Evolutionary conservation across 2,888 invertebrate genomes (phyloP).

Genomic region (Melinaea menophilus): DNA sequence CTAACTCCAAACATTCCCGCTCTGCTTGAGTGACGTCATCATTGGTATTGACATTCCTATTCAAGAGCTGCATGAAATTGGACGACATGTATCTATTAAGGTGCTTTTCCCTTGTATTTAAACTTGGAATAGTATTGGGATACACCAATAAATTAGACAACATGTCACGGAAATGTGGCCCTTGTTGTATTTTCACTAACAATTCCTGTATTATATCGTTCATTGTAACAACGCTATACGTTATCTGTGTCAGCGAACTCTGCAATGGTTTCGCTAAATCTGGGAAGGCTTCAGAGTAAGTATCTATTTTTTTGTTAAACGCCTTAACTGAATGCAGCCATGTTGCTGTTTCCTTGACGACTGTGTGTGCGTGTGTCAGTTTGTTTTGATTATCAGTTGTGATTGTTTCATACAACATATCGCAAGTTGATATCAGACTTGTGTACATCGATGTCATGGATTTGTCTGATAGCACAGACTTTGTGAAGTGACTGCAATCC

Average conservation of each 20-base stretch:
- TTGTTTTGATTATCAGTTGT: no score
- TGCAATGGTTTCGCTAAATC: slow-evolving; percentile 87
- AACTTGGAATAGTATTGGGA: slow-evolving; percentile 55
- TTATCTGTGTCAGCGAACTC: slow-evolving; percentile 81
- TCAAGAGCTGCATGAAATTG: slow-evolving; percentile 56
- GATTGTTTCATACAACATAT: slow-evolving; percentile 41
- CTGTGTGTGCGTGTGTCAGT: slow-evolving; percentile 41
- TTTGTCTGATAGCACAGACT: slow-evolving; percentile 59
- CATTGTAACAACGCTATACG: slow-evolving; percentile 79
- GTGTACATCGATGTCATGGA: slow-evolving; percentile 46
- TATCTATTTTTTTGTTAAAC: slow-evolving; percentile 76
- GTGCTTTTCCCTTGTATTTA: slow-evolving; percentile 45
- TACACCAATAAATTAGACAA: slow-evolving; percentile 73
- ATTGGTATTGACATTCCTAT: slow-evolving; percentile 40
- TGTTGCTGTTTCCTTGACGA: slow-evolving; percentile 63
- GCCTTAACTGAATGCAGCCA: slow-evolving; percentile 76
- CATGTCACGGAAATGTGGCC: slow-evolving; percentile 43
- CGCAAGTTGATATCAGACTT: slow-evolving; percentile 44
- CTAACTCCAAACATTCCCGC: slow-evolving; percentile 73
- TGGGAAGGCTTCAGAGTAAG: slow-evolving; percentile 83
- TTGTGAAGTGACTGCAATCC: slow-evolving; percentile 71
- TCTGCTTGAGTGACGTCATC: slow-evolving; percentile 46
- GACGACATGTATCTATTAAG: slow-evolving; percentile 67
- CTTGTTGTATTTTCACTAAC: slow-evolving; percentile 54
- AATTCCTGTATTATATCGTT: slow-evolving; percentile 74